Base-by-base conservation (phyloP, 2,797 vertebrate genomes). In the Danionella dracula region DNA sequence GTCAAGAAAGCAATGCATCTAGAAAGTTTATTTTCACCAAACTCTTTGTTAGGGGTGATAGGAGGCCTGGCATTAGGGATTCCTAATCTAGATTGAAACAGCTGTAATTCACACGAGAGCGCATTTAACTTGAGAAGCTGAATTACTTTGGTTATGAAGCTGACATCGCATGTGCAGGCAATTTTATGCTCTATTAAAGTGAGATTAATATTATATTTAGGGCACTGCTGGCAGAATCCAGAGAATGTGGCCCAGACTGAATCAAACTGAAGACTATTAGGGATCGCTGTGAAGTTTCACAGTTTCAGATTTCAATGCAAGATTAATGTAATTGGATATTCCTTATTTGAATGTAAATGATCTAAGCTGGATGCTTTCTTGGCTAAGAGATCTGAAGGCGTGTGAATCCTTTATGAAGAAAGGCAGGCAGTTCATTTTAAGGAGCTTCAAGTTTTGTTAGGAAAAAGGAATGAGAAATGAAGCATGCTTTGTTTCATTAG, bases 131-230 rank as follows among this genome's bases (percentile, higher is more conserved):
- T 4, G 9, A 11, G 16, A n/a, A 20, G 29, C n/a, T 9, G 4
- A 16, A 31, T 29, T 13, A 27, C 10, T 23, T 9, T 17, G 49
- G 29, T 35, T 65, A 54, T 54, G 21, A 38, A 66, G 37, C 41
- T 16, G 19, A 45, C 40, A 12, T 45, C 45, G 41, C 50, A 46
- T 55, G 42, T 40, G 41, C 19, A 48, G 8, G 32, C 51, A 66
- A 66, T 56, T 48, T 66, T 66, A 66, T 56, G 63, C 63, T 66
- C 63, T 48, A 66, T 38, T 66, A 56, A 55, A 55, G 42, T 17
- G 3, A 46, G 63, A 56, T 6, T 41, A 56, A 66, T 17, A 66
- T n/a, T 45, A 51, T 45, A 31, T 8, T 13, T 10, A 6, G 31
- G 41, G 20, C 29, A 15, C 19, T 42, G 61, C 27, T 16, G 29